Base-by-base conservation (phyloP, 1,140 invertebrate species). In the Galleria mellonella region DNA sequence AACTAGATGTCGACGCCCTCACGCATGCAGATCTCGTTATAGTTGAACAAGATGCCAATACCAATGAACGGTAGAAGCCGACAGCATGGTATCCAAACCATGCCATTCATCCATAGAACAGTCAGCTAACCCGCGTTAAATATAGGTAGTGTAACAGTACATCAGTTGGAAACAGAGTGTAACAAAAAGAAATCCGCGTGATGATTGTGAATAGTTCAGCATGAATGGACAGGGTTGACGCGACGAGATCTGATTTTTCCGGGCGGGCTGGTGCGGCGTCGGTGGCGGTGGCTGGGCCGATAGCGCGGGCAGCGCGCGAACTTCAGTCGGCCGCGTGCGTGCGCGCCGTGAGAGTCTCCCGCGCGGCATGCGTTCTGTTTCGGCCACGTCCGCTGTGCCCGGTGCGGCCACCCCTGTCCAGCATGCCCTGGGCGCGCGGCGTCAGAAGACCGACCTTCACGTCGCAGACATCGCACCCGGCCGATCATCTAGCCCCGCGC, bases 391-490 rank as follows among this genome's bases (percentile, higher is more conserved):
- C 48, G 37, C 62, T 47, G 55, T 52, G 42, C 59, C 60, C 36
- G 50, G 48, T 44, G 65, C 39, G 42, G 62, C 59, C 9, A 61
- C 46, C 55, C 51, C 13, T 55, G 52, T 40, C 53, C 62, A 33
- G 15, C 37, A 14, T 9, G 5, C 12, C 29, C 51, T 81, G 50
- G 81, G 83, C 17, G 85, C 83, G 0, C 62, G 85, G 1, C 55
- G 85, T 9, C 76, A 83, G 68, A 87, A 87, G 60, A 86, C 85
- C 9, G 85, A 87, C 62, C 69, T 87, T 6, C 83, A 85, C 49
- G 79, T 86, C 32, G 72, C 75, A 4, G 85, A 79, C 43, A 70
- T 83, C 28, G 54, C 64, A 7, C 31, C 62, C 13, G 63, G 64
- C 4, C 71, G 85, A 38, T 79, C 83, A 6, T 55, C 58, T 31